These are phyloP conservation scores for Circaetus cinerascens DNA, from an alignment of 2,113 vertebrate species.

Conservation along the genomic window DNA sequence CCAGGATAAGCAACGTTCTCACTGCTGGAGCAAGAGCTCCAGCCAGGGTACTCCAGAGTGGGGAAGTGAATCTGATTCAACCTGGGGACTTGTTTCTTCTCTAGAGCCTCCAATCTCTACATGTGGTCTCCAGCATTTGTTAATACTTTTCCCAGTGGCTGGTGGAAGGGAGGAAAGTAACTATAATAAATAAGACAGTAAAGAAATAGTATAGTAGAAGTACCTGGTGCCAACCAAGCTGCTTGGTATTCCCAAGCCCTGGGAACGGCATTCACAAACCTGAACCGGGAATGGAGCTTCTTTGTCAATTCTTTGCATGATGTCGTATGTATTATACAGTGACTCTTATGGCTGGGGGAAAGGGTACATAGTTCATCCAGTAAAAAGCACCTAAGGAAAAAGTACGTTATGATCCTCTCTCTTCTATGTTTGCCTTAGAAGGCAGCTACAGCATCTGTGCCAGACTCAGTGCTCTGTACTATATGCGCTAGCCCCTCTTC, in stretches of 20 bases:
- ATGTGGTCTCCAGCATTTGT: neutral
- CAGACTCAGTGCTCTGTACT: neutral
- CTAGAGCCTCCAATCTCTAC: neutral
- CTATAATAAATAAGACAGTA: neutral
- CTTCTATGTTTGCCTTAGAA: neutral
- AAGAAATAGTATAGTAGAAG: neutral
- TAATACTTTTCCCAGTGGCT: neutral
- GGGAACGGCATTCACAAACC: neutral
- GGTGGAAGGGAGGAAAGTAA: neutral
- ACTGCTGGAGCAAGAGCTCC: neutral
- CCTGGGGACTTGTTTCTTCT: neutral
- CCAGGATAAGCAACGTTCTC: neutral
- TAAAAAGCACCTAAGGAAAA: neutral
- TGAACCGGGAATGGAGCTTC: neutral
- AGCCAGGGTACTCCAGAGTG: neutral
- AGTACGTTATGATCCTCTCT: neutral
- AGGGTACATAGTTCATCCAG: neutral
- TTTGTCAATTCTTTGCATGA: neutral
- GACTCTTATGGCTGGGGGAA: neutral
- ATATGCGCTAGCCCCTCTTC: rapidly evolving
- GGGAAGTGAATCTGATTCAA: neutral
- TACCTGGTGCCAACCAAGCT: neutral
- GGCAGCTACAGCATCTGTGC: neutral
- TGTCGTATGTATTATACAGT: neutral
- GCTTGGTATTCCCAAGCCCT: neutral